Base-by-base conservation (phyloP, 2,797 vertebrate species). In the Anguilla pacifica region DNA sequence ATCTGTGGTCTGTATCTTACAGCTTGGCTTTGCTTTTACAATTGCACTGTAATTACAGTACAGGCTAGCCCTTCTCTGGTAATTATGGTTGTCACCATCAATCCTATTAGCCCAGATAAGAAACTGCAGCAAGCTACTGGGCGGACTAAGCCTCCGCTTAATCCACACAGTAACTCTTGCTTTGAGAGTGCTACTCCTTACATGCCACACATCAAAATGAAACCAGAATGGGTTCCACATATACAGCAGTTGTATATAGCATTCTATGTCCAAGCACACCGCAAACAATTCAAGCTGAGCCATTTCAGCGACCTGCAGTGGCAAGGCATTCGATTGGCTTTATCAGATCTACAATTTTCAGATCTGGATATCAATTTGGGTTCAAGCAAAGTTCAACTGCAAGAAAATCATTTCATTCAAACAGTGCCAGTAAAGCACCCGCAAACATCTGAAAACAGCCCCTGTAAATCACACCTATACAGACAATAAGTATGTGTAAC, bases 101-200 rank as follows among this genome's bases (percentile, higher is more conserved):
- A 96, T 96, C 96, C 96, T 95, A 95, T 97, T 97, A 96, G 95
- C 94, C 91, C 93, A 94, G 95, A 96, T 96, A 97, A 96, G 94
- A 93, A 96, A 94, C 93, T 91, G 90, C 93, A 94, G 94, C 92
- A 91, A 95, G 93, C 91, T 88, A 91, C 90, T 92, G 92, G 89
- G 90, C 89, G 91, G 92, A 92, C 93, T 94, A 90, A 93, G 94
- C 93, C 93, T 94, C 93, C 91, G 83, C 88, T 92, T 91, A 95
- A 94, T 90, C 89, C 86, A 88, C 72, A 88, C 86, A 92, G 90
- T 86, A 43, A 57, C 86, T 89, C 86, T 83, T 53, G 25, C 51
- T 89, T 88, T 83, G 70, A 61, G 64, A 35, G 57, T 22, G 51
- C 57, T 59, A 3, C 85, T 89, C n/a, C 86, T 19, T 28, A 25